phyloP scores from a whole-genome alignment of 2,797 vertebrate species.

The Ceryle rudis region DNA sequence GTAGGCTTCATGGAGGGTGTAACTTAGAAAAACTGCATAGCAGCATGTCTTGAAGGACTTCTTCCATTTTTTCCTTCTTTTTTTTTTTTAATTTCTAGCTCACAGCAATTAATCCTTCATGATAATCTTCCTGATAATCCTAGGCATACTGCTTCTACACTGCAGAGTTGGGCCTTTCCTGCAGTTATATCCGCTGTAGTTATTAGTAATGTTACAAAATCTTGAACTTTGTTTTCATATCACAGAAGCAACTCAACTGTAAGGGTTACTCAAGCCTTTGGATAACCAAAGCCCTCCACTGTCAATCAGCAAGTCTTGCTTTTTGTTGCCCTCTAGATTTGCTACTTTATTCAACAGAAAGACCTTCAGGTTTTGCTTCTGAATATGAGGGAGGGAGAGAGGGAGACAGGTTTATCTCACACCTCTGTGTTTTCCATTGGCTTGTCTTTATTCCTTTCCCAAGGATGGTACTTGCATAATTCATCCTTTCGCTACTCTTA shows the following conservation, averaged over 20 bases:
- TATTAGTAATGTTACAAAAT: not conserved
- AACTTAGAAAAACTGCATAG: not conserved
- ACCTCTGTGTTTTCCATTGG: not conserved
- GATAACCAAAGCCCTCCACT: not conserved
- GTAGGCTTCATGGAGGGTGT: not conserved
- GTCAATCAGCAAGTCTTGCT: not conserved
- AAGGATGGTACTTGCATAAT: not conserved
- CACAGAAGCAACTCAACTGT: not conserved
- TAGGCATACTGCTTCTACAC: not conserved
- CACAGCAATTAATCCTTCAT: not conserved
- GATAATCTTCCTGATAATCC: not conserved
- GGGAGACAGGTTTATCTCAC: conserved; percentile 1
- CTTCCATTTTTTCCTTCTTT: not conserved
- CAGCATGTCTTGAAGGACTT: not conserved
- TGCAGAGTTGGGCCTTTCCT: not conserved
- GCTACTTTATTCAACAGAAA: not conserved
- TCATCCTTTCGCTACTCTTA: not conserved
- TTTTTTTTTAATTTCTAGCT: not conserved
- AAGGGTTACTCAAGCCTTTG: not conserved
- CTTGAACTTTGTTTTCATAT: not conserved
- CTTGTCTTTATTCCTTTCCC: conserved; percentile 1
- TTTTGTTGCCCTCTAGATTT: not conserved
- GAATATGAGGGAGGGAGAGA: conserved; percentile 8
- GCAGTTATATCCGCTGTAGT: not conserved
- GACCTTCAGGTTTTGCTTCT: conserved; percentile 1